Percentiles rank a stretch among this genome's conserved stretches.
Conservation (phyloP, 2,888 invertebrate species). For the Parnassius orleans region DNA sequence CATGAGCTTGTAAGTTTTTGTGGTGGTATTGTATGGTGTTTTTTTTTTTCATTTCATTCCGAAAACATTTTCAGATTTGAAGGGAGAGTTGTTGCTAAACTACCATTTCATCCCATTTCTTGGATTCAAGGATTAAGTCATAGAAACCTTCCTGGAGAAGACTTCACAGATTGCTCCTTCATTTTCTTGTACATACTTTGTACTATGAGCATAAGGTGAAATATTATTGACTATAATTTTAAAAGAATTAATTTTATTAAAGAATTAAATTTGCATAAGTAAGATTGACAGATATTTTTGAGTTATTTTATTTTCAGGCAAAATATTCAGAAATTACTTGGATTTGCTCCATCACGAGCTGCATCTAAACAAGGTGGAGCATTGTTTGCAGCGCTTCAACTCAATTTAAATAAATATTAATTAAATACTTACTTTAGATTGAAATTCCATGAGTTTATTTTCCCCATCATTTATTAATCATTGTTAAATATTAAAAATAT, state of each 20-base stretch:
- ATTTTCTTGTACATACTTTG: slow-evolving; percentile 99
- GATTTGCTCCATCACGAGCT: slow-evolving; percentile 98
- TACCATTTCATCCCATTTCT: slow-evolving; percentile 97
- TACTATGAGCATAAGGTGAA: slow-evolving; percentile 98
- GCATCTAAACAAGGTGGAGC: slow-evolving; percentile 97
- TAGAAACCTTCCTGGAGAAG: slow-evolving; percentile 96
- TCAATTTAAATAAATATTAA: slow-evolving; percentile 85
- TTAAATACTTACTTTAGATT: neutral
- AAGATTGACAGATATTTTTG: neutral
- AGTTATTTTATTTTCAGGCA: slow-evolving; percentile 76
- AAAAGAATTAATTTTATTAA: neutral
- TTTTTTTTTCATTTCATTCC: no score
- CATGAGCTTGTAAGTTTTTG: no score
- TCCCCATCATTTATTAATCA: no score
- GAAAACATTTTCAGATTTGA: slow-evolving; percentile 87
- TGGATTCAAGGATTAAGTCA: slow-evolving; percentile 99
- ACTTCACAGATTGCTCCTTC: slow-evolving; percentile 99
- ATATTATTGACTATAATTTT: slow-evolving; percentile 9
- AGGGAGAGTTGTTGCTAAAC: slow-evolving; percentile 97
- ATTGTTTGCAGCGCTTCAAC: slow-evolving; percentile 90
- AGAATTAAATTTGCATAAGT: no score
- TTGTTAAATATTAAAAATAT: no score
- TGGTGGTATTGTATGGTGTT: no score
- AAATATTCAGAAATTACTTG: slow-evolving; percentile 98
- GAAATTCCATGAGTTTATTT: no score